Conservation (phyloP, 2,797 vertebrate genomes). For the Galago senegalensis region DNA sequence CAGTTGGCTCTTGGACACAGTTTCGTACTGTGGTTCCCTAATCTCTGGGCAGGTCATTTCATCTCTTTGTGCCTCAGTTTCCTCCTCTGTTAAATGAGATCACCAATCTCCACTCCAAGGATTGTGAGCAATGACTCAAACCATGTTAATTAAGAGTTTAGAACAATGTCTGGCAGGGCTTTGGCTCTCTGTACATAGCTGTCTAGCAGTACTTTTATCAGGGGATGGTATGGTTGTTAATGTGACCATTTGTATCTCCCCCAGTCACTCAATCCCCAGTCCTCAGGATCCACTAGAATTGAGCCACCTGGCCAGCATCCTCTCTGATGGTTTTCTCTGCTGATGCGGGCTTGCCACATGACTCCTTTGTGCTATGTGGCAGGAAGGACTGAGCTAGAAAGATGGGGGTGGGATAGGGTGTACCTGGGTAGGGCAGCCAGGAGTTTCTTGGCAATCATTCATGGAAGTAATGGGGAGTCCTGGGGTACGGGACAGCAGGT, state of each 20-base stretch:
- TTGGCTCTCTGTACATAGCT: not conserved
- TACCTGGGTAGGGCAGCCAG: not conserved
- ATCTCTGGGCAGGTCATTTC: not conserved
- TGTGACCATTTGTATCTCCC: not conserved
- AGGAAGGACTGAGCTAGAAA: not conserved
- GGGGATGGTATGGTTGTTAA: not conserved
- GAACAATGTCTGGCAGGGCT: not conserved
- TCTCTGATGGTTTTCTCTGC: not conserved
- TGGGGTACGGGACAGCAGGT: not conserved
- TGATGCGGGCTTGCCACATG: not conserved
- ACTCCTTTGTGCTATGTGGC: not conserved
- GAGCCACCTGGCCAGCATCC: not conserved
- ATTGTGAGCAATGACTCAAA: not conserved
- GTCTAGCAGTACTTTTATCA: not conserved
- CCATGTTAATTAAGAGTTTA: not conserved
- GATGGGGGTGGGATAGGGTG: not conserved
- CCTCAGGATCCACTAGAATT: not conserved
- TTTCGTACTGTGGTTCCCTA: not conserved
- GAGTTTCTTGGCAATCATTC: conserved; percentile 28
- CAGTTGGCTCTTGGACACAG: not conserved
- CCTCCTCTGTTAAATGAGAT: not conserved
- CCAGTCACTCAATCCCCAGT: not conserved
- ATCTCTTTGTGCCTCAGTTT: not conserved
- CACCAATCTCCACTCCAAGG: not conserved
- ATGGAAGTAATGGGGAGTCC: not conserved